Evolutionary conservation across 2,113 vertebrate genomes (phyloP).

Genomic region (Leptobrachium ailaonicum): DNA sequence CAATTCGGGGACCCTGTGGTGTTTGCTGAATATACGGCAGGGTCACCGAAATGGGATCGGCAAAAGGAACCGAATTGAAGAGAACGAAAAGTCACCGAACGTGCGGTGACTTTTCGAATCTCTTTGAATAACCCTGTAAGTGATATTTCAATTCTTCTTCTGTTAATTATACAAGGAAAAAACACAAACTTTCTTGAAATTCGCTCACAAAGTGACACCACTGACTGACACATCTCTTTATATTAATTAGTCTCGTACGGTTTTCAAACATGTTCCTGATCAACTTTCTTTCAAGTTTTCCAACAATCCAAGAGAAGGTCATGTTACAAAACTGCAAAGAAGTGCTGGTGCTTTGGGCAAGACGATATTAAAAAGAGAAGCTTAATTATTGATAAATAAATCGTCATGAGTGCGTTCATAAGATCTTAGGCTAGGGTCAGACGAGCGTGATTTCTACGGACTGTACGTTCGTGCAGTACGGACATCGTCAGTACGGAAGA

Average conservation of each 20-base stretch:
- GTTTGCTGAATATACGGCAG: too few relatives aligned
- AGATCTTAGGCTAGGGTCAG: too few relatives aligned
- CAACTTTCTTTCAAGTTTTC: constrained; percentile 7
- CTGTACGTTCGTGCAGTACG: too few relatives aligned
- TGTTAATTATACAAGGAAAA: constrained; percentile 31
- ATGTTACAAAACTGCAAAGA: neutral
- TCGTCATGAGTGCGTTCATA: too few relatives aligned
- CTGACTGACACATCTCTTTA: constrained; percentile 43
- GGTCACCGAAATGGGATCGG: too few relatives aligned
- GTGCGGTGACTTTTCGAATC: too few relatives aligned
- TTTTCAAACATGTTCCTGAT: constrained; percentile 15
- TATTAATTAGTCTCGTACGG: constrained; percentile 43
- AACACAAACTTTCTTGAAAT: constrained; percentile 5
- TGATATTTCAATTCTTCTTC: neutral
- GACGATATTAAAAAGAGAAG: neutral
- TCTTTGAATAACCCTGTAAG: too few relatives aligned
- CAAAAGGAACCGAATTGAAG: too few relatives aligned
- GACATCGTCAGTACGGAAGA: too few relatives aligned
- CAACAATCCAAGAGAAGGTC: constrained; percentile 22
- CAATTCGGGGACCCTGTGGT: too few relatives aligned
- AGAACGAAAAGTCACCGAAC: too few relatives aligned
- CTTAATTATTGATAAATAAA: neutral
- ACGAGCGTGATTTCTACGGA: too few relatives aligned
- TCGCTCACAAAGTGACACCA: constrained; percentile 20
- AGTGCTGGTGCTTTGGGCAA: neutral